phyloP scores from a whole-genome alignment of 2,888 invertebrate species.

The Thera obeliscata region DNA sequence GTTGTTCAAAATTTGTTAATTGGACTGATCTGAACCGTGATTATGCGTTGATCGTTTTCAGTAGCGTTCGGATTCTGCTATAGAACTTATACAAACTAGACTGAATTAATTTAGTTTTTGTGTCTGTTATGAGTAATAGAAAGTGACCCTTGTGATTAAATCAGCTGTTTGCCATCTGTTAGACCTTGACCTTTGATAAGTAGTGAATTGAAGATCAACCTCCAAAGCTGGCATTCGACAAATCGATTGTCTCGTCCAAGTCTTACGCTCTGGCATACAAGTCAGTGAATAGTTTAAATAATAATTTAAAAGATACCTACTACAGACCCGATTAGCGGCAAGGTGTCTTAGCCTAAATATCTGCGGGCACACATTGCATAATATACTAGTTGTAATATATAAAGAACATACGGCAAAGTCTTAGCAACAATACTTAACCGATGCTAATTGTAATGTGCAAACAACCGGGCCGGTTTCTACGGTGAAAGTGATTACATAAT shows the following conservation, averaged over 20 bases:
- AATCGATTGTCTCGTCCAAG: too few species aligned
- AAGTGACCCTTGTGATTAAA: too few species aligned
- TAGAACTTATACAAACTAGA: neutral
- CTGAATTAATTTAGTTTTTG: neutral
- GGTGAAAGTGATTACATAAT: slow-evolving; percentile 74
- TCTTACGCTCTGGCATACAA: too few species aligned
- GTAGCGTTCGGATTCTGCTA: slow-evolving; percentile 1
- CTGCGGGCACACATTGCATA: slow-evolving; percentile 28
- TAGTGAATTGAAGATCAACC: too few species aligned
- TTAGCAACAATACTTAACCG: slow-evolving; percentile 57
- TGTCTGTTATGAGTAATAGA: too few species aligned
- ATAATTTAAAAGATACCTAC: neutral
- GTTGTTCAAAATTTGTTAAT: slow-evolving; percentile 21
- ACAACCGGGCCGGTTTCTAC: slow-evolving; percentile 49
- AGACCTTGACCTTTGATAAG: too few species aligned
- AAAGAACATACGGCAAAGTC: slow-evolving; percentile 51
- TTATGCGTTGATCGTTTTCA: slow-evolving; percentile 3
- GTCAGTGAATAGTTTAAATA: neutral
- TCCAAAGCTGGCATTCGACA: too few species aligned
- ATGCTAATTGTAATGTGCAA: slow-evolving; percentile 72
- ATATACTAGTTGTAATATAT: slow-evolving; percentile 48
- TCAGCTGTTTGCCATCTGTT: too few species aligned
- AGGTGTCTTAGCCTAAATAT: neutral
- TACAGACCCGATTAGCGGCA: neutral
- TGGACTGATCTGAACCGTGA: slow-evolving; percentile 5